Conservation (phyloP, 2,797 vertebrate genomes). For the Chelon auratus region DNA sequence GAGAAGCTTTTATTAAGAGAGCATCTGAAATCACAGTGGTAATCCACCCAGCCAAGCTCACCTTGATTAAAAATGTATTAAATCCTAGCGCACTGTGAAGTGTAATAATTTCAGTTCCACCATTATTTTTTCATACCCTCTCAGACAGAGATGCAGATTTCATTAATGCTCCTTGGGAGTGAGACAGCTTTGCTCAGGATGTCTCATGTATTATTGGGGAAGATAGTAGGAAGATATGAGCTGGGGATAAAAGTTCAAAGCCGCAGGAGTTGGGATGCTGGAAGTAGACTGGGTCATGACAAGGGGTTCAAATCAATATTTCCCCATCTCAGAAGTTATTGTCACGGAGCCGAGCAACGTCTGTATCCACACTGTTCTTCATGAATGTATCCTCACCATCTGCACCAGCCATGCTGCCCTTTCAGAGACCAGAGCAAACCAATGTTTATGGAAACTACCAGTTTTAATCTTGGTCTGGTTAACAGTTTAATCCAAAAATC, state of each 20-base stretch:
- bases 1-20: slow-evolving; percentile 80
- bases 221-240: slow-evolving; percentile 73
- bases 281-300: slow-evolving; percentile 71
- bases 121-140: slow-evolving; percentile 82
- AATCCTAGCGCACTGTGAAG: slow-evolving; percentile 84
- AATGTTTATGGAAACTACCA: slow-evolving; percentile 71
- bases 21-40: slow-evolving; percentile 79
- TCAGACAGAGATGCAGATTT: slow-evolving; percentile 85
- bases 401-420: slow-evolving; percentile 83
- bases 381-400: slow-evolving; percentile 88
- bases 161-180: slow-evolving; percentile 77
- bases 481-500: slow-evolving; percentile 76
- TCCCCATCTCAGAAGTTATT: slow-evolving; percentile 77
- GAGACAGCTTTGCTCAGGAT: slow-evolving; percentile 78
- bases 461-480: slow-evolving; percentile 75
- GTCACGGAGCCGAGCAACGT: slow-evolving; percentile 79
- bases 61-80: slow-evolving; percentile 86
- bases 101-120: slow-evolving; percentile 82
- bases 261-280: slow-evolving; percentile 71
- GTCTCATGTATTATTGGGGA: slow-evolving; percentile 80
- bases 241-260: slow-evolving; percentile 74
- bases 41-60: slow-evolving; percentile 79
- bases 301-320: slow-evolving; percentile 78
- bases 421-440: slow-evolving; percentile 81
- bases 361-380: slow-evolving; percentile 84